phyloP scores from a whole-genome alignment of 2,113 vertebrate genomes.

The Sylvia atricapilla region DNA sequence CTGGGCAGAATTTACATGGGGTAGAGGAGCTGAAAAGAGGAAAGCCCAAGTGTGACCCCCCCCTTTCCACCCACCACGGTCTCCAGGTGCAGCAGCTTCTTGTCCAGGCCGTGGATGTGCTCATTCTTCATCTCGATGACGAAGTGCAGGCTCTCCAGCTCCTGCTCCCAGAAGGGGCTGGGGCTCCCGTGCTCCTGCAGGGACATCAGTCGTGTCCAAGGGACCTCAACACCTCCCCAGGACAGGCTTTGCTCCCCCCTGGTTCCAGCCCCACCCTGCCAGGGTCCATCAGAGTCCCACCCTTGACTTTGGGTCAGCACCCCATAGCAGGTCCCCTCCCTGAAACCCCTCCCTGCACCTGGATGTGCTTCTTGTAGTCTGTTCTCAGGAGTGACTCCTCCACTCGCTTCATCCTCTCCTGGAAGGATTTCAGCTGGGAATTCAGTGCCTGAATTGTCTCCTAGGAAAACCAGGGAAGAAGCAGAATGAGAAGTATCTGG shows the following conservation, averaged over 20 bases:
- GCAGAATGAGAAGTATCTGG: background rate
- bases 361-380: conserved; percentile 80
- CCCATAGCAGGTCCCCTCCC: background rate
- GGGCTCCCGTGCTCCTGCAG: conserved; percentile 86
- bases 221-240: background rate
- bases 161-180: conserved; percentile 92
- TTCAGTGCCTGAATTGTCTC: conserved; percentile 69
- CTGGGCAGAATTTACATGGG: background rate
- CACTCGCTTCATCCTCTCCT: conserved; percentile 80
- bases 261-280: background rate
- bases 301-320: background rate
- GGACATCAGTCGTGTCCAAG: background rate
- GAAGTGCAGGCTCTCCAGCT: conserved; percentile 92
- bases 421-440: conserved; percentile 79
- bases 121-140: conserved; percentile 95
- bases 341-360: background rate
- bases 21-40: background rate
- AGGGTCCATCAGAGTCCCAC: background rate
- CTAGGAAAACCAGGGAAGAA: conserved; percentile 52
- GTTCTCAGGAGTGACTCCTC: conserved; percentile 82
- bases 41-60: background rate
- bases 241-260: background rate
- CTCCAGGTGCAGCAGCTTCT: conserved; percentile 82
- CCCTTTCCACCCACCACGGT: conserved; percentile 71
- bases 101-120: conserved; percentile 80